These are phyloP conservation scores for Chionoecetes opilio DNA, from an alignment of 1,140 invertebrate species.

Conservation along the genomic window DNA sequence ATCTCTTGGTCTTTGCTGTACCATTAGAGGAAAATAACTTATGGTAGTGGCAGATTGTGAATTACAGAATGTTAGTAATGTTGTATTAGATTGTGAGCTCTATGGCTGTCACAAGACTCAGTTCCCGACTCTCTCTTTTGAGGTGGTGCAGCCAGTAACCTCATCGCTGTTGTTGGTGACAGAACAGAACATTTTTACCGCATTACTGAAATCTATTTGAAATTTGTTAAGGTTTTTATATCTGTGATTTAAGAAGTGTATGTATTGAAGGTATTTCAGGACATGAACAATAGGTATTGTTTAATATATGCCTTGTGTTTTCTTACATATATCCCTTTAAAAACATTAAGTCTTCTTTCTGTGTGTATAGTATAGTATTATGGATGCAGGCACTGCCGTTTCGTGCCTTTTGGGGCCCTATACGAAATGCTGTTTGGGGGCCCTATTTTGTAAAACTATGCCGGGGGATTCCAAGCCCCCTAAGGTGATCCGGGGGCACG, in stretches of 20 bases:
- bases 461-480: no score
- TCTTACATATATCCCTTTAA: conserved; percentile 12
- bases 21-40: neutral
- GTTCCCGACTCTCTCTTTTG: neutral
- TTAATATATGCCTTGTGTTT: conserved; percentile 34
- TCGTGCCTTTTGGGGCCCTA: no score
- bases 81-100: neutral
- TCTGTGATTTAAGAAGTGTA: conserved; percentile 64
- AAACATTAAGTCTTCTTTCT: neutral
- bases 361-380: no score
- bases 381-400: no score
- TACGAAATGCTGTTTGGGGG: no score
- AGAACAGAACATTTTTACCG: conserved; percentile 39
- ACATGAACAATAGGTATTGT: conserved; percentile 65
- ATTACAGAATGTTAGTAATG: neutral
- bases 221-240: conserved; percentile 73
- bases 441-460: no score
- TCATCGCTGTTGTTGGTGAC: conserved; percentile 4
- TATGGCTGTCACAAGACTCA: neutral
- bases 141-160: conserved; percentile 18
- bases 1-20: no score
- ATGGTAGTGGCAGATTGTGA: no score
- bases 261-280: conserved; percentile 68
- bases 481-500: no score
- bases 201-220: conserved; percentile 53